These are phyloP conservation scores for Etheostoma spectabile DNA, from an alignment of 2,113 vertebrate genomes.

Conservation along the genomic window DNA sequence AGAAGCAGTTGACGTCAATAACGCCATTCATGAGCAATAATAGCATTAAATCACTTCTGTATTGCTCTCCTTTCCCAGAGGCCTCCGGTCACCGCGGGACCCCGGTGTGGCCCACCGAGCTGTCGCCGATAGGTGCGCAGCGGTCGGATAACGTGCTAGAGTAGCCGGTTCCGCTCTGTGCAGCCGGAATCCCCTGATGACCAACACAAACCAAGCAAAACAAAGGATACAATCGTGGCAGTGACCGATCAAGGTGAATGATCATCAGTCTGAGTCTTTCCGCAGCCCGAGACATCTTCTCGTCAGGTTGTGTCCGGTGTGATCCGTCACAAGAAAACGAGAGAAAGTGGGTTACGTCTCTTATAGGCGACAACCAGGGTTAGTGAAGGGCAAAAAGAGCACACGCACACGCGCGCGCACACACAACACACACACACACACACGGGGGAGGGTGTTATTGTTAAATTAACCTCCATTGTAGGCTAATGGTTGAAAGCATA, in stretches of 20 bases:
- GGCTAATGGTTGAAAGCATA: background rate
- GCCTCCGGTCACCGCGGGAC: slow-evolving; percentile 2
- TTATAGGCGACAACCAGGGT: too few relatives aligned
- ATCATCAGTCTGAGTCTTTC: slow-evolving; percentile 77
- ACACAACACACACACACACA: too few relatives aligned
- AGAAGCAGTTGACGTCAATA: background rate
- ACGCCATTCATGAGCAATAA: too few relatives aligned
- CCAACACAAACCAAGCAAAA: background rate
- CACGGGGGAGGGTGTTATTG: background rate
- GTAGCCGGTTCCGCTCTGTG: background rate
- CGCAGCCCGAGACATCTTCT: slow-evolving; percentile 76
- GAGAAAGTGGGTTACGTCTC: background rate
- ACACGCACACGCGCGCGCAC: background rate
- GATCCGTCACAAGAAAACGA: background rate
- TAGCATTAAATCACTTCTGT: background rate
- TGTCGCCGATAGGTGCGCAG: background rate
- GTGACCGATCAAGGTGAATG: slow-evolving; percentile 75
- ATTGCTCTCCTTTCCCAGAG: background rate
- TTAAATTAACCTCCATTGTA: too few relatives aligned
- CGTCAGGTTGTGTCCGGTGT: background rate
- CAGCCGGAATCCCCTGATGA: background rate
- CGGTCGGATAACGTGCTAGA: background rate
- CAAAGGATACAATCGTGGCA: slow-evolving; percentile 80
- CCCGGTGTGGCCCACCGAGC: background rate
- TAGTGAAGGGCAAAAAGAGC: slow-evolving; percentile 10